Evolutionary conservation across 2,113 vertebrate species (phyloP).

Genomic region (Blennius ocellaris): DNA sequence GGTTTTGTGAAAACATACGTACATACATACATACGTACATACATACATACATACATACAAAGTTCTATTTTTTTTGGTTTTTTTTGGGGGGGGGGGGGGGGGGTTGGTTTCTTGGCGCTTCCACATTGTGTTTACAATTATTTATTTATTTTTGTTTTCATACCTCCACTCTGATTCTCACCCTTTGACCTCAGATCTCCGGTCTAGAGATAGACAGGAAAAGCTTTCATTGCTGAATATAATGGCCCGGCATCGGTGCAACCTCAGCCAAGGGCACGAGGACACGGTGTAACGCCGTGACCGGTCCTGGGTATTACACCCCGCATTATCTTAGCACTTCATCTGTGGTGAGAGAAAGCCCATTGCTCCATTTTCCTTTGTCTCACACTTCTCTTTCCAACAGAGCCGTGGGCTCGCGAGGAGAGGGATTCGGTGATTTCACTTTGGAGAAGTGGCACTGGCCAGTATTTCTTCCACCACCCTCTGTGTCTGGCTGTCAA

Average conservation of each 20-base stretch:
- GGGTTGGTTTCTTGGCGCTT: too few relatives aligned
- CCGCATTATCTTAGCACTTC: slow-evolving; percentile 55
- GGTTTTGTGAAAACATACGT: too few relatives aligned
- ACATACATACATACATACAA: too few relatives aligned
- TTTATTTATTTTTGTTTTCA: slow-evolving; percentile 1
- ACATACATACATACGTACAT: too few relatives aligned
- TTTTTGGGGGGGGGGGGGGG: too few relatives aligned
- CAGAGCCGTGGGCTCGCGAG: neutral
- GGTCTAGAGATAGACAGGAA: slow-evolving; percentile 48
- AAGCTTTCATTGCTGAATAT: slow-evolving; percentile 59
- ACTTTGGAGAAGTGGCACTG: slow-evolving; percentile 7
- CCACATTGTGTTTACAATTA: neutral
- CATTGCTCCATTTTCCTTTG: neutral
- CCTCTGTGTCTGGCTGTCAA: slow-evolving; percentile 52
- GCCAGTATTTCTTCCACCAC: slow-evolving; percentile 40
- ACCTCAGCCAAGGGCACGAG: slow-evolving; percentile 43
- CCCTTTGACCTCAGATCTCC: slow-evolving; percentile 45
- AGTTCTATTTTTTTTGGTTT: too few relatives aligned
- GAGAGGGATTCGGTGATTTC: neutral
- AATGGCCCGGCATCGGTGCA: slow-evolving; percentile 48
- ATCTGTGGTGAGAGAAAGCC: slow-evolving; percentile 46
- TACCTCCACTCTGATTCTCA: slow-evolving; percentile 12
- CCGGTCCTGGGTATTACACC: slow-evolving; percentile 46
- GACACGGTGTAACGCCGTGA: slow-evolving; percentile 52
- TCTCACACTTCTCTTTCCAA: slow-evolving; percentile 8